Evolutionary conservation across 2,888 invertebrate species (phyloP).

Genomic region (Sinhomidia bicolor): DNA sequence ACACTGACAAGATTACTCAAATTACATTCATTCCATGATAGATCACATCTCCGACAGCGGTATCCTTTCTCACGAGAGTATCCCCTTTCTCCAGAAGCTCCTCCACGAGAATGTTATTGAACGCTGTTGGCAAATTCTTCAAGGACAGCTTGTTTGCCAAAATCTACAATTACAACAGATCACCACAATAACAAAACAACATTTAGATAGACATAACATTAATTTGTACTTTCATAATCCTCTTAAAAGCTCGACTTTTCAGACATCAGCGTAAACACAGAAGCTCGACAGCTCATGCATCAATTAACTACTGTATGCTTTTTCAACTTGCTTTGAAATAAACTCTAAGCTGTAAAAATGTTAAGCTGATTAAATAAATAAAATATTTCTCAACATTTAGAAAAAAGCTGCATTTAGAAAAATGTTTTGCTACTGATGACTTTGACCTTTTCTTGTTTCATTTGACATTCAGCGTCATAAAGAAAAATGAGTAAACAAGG

Average conservation of each 20-base stretch:
- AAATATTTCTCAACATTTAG: not conserved
- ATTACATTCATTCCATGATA: conserved; percentile 76
- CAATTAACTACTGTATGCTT: not conserved
- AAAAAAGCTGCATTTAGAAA: too few species aligned
- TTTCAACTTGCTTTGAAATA: not conserved
- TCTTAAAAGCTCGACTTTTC: not conserved
- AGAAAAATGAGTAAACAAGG: not conserved
- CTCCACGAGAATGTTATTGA: conserved; percentile 75
- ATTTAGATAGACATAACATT: not conserved
- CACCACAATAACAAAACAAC: not conserved
- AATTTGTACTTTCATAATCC: not conserved
- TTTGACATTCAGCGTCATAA: conserved; percentile 7
- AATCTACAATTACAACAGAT: conserved; percentile 57
- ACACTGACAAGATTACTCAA: too few species aligned
- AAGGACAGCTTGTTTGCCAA: conserved; percentile 71
- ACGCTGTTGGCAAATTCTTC: conserved; percentile 72
- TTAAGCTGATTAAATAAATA: not conserved
- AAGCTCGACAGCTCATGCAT: too few species aligned
- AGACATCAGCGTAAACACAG: not conserved
- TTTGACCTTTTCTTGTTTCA: not conserved
- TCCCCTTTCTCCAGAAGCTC: conserved; percentile 75
- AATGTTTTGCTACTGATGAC: not conserved
- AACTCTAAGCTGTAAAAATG: not conserved
- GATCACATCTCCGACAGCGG: conserved; percentile 70
- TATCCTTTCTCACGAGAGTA: conserved; percentile 67